These are phyloP conservation scores for Miniopterus natalensis DNA, from an alignment of 2,113 vertebrate genomes.

Conservation along the genomic window DNA sequence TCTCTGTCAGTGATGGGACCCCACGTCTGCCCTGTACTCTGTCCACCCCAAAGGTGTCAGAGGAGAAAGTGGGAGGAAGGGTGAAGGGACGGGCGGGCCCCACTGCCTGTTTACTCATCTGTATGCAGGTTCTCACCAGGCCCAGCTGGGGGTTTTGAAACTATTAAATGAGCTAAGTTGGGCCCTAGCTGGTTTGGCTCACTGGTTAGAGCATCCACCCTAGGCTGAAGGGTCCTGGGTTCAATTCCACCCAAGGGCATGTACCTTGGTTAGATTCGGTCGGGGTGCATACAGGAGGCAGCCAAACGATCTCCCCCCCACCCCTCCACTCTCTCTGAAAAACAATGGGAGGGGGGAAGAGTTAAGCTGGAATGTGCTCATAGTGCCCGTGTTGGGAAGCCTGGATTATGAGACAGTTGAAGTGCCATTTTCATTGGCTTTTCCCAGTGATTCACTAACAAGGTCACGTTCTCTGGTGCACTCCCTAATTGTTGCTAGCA, in stretches of 20 bases:
- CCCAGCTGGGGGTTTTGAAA: neutral
- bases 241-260: no score
- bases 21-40: neutral
- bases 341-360: no score
- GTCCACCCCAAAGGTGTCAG: no score
- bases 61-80: neutral
- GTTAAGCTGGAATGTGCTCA: no score
- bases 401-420: fast-evolving
- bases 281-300: no score
- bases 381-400: fast-evolving
- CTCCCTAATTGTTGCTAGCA: fast-evolving
- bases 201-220: no score
- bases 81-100: neutral
- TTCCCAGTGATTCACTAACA: fast-evolving
- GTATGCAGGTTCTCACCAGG: fast-evolving
- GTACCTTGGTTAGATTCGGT: no score
- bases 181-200: no score
- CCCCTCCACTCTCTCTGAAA: no score
- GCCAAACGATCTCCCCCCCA: no score
- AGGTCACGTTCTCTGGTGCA: fast-evolving
- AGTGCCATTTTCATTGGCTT: fast-evolving
- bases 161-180: fast-evolving
- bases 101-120: neutral
- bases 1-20: neutral
- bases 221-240: no score